These are phyloP conservation scores for Xenopus petersii DNA, from an alignment of 2,797 vertebrate genomes.

Conservation along the genomic window DNA sequence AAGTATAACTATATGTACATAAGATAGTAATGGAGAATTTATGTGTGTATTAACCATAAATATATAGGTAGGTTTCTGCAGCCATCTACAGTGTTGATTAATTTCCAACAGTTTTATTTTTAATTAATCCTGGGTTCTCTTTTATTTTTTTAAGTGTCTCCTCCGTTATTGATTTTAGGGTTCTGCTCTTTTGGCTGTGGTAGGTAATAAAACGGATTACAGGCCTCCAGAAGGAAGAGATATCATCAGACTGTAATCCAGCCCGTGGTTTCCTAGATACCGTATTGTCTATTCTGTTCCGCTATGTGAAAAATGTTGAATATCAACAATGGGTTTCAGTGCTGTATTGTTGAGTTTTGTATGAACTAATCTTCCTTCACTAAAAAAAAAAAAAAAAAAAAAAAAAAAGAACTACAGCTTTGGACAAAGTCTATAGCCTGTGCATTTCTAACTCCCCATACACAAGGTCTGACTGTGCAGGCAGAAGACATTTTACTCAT, in stretches of 20 bases:
- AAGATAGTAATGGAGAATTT: neutral
- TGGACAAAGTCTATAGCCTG: conserved; percentile 98
- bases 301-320: conserved; percentile 99
- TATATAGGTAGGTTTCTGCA: neutral
- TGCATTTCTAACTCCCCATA: conserved; percentile 91
- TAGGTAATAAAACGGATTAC: conserved; percentile 91
- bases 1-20: no score
- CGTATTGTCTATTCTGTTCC: conserved; percentile 99
- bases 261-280: conserved; percentile 98
- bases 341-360: conserved; percentile 99
- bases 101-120: conserved; percentile 56
- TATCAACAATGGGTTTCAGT: conserved; percentile 99
- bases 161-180: conserved; percentile 80
- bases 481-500: conserved; percentile 75
- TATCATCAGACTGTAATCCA: conserved; percentile 98
- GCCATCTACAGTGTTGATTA: neutral
- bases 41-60: neutral
- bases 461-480: conserved; percentile 84
- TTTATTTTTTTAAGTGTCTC: conserved; percentile 58
- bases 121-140: conserved; percentile 60
- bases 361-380: conserved; percentile 99
- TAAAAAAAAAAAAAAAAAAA: conserved; percentile 84
- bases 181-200: conserved; percentile 76
- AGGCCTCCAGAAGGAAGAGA: conserved; percentile 88
- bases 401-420: conserved; percentile 83